Percentiles rank a stretch among this genome's conserved stretches.
These are phyloP conservation scores for Edolisoma coerulescens DNA, from an alignment of 2,113 vertebrate species.

Conservation along the genomic window DNA sequence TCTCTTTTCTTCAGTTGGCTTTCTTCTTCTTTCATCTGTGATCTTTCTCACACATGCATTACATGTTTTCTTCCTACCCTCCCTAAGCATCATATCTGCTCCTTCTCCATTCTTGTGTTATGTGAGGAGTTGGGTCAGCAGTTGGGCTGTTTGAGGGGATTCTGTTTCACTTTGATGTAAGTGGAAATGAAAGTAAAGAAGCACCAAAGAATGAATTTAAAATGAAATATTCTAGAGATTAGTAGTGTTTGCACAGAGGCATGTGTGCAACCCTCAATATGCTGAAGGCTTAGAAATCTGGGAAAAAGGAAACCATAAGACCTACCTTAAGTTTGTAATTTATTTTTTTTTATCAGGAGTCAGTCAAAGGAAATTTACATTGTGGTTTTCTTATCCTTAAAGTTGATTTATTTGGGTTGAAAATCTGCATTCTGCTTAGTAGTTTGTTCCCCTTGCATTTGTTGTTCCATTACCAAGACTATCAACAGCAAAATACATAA, in stretches of 20 bases:
- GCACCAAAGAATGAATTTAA: not conserved
- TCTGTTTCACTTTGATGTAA: not conserved
- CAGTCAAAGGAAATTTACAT: not conserved
- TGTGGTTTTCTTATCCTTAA: not conserved
- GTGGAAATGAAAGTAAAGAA: constrained; percentile 21
- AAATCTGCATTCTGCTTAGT: constrained; percentile 4
- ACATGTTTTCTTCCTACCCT: not conserved
- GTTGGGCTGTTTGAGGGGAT: not conserved
- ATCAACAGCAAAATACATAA: constrained; percentile 35
- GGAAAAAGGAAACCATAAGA: not conserved
- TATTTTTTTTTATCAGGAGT: not conserved
- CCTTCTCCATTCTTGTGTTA: not conserved
- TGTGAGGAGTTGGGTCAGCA: not conserved
- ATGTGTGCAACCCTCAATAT: not conserved
- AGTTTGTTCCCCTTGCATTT: not conserved
- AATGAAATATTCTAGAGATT: not conserved
- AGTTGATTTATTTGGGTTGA: constrained; percentile 25
- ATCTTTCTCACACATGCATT: not conserved
- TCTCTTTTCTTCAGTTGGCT: not conserved
- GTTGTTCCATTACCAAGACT: constrained; percentile 30
- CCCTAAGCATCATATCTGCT: not conserved
- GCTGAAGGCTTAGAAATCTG: not conserved
- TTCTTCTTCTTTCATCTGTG: not conserved
- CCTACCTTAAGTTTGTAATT: not conserved
- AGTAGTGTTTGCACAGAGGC: not conserved